Base-by-base conservation (phyloP, 2,113 vertebrate species). In the Himantopus leucocephalus region DNA sequence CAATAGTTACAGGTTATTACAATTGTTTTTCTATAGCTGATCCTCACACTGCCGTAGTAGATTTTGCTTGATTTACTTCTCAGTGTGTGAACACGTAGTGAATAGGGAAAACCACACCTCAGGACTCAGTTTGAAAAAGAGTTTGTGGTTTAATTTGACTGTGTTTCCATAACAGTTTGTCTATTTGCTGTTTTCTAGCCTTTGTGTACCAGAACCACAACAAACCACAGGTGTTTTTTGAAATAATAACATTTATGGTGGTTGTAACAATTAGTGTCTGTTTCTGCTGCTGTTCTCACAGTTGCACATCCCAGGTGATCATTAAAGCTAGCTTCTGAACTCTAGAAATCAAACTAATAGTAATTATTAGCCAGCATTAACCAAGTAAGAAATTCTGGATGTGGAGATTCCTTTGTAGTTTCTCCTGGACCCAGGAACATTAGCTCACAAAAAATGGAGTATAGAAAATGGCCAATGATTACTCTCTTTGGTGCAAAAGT, bases 1-100 rank as follows among this genome's bases (percentile, higher is more conserved):
- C 87, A 94, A 53, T 62, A 96, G 90, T 94, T 97, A 88, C 89
- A 96, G 94, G 87, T 98, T 97, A 97, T 96, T 97, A 63, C 95
- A 96, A 93, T 77, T 96, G 92, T 92, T 97, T 97, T 63, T 70
- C 87, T 85, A 5, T 39, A 77, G 60, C 74, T 92, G 55, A 82
- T 27, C 64, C 81, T 93, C 70, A 70, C 1, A 3, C 81, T 91
- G 74, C 22, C 18, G 0, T 37, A 62, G 86, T 48, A 62, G 75
- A 12, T 88, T 77, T 76, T 34, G n/a, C 43, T 82, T 47, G 48
- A 14, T 84, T 85, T 63, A n/a, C 53, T 64, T 59, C 66, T 52
- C 30, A 6, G 29, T 39, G 41, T 59, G 43, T 5, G 4, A 62
- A 53, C 10, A 52, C 30, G 14, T 10, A 52, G 55, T 14, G 30